These are phyloP conservation scores for Penaeus monodon DNA, from an alignment of 2,888 invertebrate species.

Conservation along the genomic window DNA sequence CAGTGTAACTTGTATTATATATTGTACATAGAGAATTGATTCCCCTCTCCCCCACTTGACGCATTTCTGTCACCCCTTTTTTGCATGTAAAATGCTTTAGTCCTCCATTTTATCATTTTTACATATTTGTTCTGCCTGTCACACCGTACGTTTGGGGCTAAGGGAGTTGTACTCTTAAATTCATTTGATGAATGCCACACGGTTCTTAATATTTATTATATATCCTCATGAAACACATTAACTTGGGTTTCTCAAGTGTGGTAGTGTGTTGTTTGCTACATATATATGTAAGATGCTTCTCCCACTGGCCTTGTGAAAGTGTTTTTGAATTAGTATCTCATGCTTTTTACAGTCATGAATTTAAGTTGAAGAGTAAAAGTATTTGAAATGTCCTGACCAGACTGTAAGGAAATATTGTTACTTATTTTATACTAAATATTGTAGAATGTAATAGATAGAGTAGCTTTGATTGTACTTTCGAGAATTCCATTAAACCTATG, in stretches of 20 bases:
- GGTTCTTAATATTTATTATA: background rate
- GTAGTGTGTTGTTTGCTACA: conserved; percentile 15
- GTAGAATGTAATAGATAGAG: conserved; percentile 11
- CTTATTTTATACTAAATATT: conserved; percentile 31
- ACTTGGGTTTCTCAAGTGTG: conserved; percentile 15
- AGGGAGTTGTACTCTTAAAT: too few species aligned
- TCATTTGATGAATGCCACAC: too few species aligned
- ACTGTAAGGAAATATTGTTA: conserved; percentile 33
- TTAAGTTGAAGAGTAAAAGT: conserved; percentile 8
- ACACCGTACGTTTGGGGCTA: conserved; percentile 1
- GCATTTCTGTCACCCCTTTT: conserved; percentile 14
- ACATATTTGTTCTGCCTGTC: background rate
- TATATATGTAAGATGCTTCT: conserved; percentile 1
- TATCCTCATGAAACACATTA: conserved; percentile 5
- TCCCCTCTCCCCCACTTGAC: conserved; percentile 10
- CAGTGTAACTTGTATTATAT: conserved; percentile 36
- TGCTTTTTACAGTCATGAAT: conserved; percentile 29
- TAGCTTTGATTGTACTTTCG: conserved; percentile 36
- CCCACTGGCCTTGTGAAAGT: too few species aligned
- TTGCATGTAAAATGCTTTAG: background rate
- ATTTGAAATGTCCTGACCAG: conserved; percentile 9
- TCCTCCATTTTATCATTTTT: conserved; percentile 13
- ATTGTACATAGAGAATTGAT: conserved; percentile 42
- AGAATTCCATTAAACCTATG: conserved; percentile 36
- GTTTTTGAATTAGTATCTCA: too few species aligned